Evolutionary conservation across 2,888 invertebrate species (phyloP).

Genomic region (Abscondita cerata): DNA sequence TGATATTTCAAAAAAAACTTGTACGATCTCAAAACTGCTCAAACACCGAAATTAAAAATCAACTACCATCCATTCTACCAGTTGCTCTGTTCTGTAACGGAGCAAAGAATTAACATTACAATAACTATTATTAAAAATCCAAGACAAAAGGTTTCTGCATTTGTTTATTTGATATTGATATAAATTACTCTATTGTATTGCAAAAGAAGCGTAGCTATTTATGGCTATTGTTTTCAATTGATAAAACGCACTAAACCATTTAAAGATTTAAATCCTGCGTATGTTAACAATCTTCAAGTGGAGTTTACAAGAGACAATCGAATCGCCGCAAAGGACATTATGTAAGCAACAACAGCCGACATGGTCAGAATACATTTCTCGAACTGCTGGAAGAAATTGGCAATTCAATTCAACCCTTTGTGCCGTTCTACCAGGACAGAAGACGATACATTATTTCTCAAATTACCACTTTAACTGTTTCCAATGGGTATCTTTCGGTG

Average conservation of each 20-base stretch:
- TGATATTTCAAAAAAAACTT: too few relatives aligned
- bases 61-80: too few relatives aligned
- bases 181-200: constrained; percentile 15
- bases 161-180: constrained; percentile 7
- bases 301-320: constrained; percentile 38
- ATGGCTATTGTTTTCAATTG: constrained; percentile 10
- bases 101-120: too few relatives aligned
- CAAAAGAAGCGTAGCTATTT: constrained; percentile 5
- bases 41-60: too few relatives aligned
- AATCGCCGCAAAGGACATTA: constrained; percentile 49
- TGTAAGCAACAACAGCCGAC: constrained; percentile 51
- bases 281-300: constrained; percentile 24
- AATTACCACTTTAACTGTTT: constrained; percentile 8
- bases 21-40: too few relatives aligned
- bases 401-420: constrained; percentile 53
- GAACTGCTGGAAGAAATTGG: constrained; percentile 52
- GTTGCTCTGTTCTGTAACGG: too few relatives aligned
- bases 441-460: constrained; percentile 6
- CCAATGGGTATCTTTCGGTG: neutral
- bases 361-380: constrained; percentile 51
- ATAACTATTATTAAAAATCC: too few relatives aligned
- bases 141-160: neutral
- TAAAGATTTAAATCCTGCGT: constrained; percentile 27
- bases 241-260: constrained; percentile 23
- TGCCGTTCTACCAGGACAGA: constrained; percentile 17